These are phyloP conservation scores for Calliphora vicina DNA, from an alignment of 1,140 invertebrate species.

Conservation along the genomic window DNA sequence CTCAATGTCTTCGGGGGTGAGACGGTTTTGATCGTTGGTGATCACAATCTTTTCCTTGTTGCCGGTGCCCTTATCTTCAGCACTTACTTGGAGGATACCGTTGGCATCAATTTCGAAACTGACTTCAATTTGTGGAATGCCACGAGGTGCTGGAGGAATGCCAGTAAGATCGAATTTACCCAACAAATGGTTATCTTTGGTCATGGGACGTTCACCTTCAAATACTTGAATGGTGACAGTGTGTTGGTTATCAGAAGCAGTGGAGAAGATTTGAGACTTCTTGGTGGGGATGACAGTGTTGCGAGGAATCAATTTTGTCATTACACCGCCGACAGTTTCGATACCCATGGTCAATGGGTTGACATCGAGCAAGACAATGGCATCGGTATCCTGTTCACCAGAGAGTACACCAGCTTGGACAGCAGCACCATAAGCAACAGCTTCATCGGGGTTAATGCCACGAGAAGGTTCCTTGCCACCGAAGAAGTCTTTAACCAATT, in stretches of 20 bases:
- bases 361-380: conserved; percentile 96
- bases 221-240: conserved; percentile 98
- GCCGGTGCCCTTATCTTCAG: conserved; percentile 98
- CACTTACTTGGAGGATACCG: conserved; percentile 95
- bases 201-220: conserved; percentile 99
- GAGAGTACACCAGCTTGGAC: conserved; percentile 95
- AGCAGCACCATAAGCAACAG: conserved; percentile 97
- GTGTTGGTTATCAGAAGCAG: conserved; percentile 98
- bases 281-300: conserved; percentile 99
- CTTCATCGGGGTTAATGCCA: conserved; percentile 98
- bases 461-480: conserved; percentile 96
- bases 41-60: conserved; percentile 99
- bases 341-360: conserved; percentile 99
- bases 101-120: conserved; percentile 99
- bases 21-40: conserved; percentile 96
- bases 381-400: conserved; percentile 92
- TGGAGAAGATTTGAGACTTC: conserved; percentile 99
- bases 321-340: conserved; percentile 99
- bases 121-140: conserved; percentile 99
- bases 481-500: conserved; percentile 98
- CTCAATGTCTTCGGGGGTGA: conserved; percentile 98
- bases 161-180: conserved; percentile 99
- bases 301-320: conserved; percentile 98
- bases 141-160: conserved; percentile 95
- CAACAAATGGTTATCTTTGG: conserved; percentile 97